phyloP scores from a whole-genome alignment of 2,113 vertebrate species.

The Actenoides hombroni region DNA sequence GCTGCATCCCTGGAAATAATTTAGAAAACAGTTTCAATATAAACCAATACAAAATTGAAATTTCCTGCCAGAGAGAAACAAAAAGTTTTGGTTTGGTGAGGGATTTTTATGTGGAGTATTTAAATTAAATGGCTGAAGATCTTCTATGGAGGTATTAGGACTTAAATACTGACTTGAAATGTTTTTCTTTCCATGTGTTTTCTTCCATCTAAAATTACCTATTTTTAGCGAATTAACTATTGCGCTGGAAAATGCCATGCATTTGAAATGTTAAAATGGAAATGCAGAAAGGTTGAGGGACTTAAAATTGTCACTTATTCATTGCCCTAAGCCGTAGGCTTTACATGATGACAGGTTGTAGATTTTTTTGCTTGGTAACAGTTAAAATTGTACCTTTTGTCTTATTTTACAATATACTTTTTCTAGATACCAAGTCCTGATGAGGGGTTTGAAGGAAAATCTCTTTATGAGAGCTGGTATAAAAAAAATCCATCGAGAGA shows the following conservation, averaged over 20 bases:
- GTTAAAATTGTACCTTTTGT: neutral
- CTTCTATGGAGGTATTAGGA: neutral
- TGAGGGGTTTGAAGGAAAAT: slow-evolving; percentile 86
- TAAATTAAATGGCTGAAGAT: neutral
- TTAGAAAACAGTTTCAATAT: neutral
- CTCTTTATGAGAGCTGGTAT: slow-evolving; percentile 92
- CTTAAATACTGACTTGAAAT: neutral
- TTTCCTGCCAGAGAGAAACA: neutral
- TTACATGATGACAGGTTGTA: neutral
- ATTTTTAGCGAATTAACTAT: neutral
- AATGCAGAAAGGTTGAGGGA: neutral
- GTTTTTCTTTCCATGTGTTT: neutral
- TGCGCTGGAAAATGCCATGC: neutral
- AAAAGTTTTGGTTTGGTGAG: neutral
- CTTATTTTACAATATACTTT: neutral
- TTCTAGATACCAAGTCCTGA: slow-evolving; percentile 89
- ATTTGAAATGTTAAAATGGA: neutral
- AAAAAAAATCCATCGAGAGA: slow-evolving; percentile 79
- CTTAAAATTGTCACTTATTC: neutral
- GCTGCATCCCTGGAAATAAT: neutral
- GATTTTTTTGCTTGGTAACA: neutral
- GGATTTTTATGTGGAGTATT: neutral
- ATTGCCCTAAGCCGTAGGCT: neutral
- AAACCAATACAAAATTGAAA: neutral
- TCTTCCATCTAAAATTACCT: neutral